Evolutionary conservation across 2,113 vertebrate species (phyloP), one percentile per base, ranked within the genome.

Genomic region (Zingel zingel): DNA sequence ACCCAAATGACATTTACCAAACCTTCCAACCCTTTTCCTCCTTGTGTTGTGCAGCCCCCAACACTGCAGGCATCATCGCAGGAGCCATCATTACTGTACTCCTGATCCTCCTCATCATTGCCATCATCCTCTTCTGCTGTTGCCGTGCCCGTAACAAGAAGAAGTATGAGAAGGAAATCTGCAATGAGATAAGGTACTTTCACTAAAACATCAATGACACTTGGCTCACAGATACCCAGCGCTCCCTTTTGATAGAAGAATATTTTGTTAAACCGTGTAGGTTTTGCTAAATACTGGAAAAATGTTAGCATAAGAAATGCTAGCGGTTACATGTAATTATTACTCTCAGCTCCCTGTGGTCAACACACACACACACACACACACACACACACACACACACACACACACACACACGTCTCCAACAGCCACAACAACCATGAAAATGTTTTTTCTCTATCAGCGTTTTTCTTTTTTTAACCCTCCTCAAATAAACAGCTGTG

Each of bases 151-250:
- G 94, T 15, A 94, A 97, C 91, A 96, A 94, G 90, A 97, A 97
- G 94, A 99, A 98, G 90, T 99, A 99, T 0, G 98, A 99, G 94
- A 99, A 99, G 85, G 98, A 99, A 94, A 97, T 98, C 58, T 96
- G 97, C 84, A 97, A 99, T 48, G 98, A 99, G 83, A 99, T 99
- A 91, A 97, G 97, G 98, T 99, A 87, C 25, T 1, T 48, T 27
- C 57, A 1, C 36, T 16, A 23, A 78, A 72, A 66, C 16, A 48
- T 23, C 33, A 19, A 10, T 65, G 62, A 33, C 54, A 61, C 77
- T 21, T n/a, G 15, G 25, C 56, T 68, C 45, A 30, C 39, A 74
- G 57, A 64, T 68, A 14, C 51, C 2, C 12, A 66, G 6, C 75
- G 64, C 68, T 57, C 8, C 30, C 0, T 15, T 71, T 15, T 81